Evolutionary conservation across 1,140 invertebrate species (phyloP).

Genomic region (Euwallacea fornicatus): DNA sequence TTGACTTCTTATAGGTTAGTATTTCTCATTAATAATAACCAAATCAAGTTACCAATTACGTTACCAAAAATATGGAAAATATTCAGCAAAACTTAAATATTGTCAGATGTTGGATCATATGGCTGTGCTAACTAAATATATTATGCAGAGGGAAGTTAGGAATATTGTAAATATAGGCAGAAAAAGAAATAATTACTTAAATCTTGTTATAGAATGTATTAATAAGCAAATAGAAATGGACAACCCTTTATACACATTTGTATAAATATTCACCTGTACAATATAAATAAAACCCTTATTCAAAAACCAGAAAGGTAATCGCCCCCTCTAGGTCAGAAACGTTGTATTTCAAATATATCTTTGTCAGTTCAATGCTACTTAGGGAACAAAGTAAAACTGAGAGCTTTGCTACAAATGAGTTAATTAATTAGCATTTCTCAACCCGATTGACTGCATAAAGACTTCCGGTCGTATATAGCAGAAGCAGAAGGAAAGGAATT

Average conservation of each 20-base stretch:
- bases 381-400: constrained; percentile 1
- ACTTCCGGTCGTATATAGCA: constrained; percentile 7
- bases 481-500: neutral
- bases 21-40: too few relatives aligned
- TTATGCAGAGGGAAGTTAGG: neutral
- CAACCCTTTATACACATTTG: neutral
- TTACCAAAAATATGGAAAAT: too few relatives aligned
- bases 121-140: too few relatives aligned
- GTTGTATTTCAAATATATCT: neutral
- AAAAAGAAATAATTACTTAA: neutral
- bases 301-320: neutral
- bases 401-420: neutral
- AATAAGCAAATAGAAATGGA: neutral
- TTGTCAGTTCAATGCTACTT: neutral
- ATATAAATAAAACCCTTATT: neutral
- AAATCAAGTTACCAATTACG: too few relatives aligned
- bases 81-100: too few relatives aligned
- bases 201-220: neutral
- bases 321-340: neutral
- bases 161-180: neutral
- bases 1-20: too few relatives aligned
- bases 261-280: neutral
- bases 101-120: too few relatives aligned
- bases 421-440: constrained; percentile 10
- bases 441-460: constrained; percentile 16